A percentile compares a stretch with the other conserved stretches of the same genome.
phyloP scores from a whole-genome alignment of 1,140 invertebrate genomes.

The Pseudomyrmex cubaensis region DNA sequence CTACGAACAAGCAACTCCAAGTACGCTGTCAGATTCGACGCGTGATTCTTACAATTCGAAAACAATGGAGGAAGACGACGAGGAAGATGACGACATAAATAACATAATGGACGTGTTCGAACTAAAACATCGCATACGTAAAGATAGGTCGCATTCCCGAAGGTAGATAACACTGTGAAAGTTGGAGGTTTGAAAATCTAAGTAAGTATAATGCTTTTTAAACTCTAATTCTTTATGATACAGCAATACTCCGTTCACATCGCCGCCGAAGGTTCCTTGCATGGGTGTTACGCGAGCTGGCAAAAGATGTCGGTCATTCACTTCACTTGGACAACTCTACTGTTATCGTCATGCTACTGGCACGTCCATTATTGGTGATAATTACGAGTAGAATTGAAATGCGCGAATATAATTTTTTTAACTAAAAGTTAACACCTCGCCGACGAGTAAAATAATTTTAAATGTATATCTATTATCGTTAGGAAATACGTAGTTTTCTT shows the following conservation, averaged over 20 bases:
- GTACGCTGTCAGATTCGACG: conserved; percentile 70
- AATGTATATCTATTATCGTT: too few relatives aligned
- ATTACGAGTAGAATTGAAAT: background rate
- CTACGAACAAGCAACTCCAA: conserved; percentile 17
- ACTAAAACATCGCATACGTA: conserved; percentile 54
- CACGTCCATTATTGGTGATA: conserved; percentile 59
- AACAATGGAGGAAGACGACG: background rate
- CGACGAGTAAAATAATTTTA: too few relatives aligned
- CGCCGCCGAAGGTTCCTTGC: conserved; percentile 59
- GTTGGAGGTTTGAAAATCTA: too few relatives aligned
- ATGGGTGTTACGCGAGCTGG: conserved; percentile 73
- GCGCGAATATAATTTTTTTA: too few relatives aligned
- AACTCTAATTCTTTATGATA: background rate
- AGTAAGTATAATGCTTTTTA: too few relatives aligned
- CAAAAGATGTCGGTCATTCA: conserved; percentile 70
- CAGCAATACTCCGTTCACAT: conserved; percentile 19
- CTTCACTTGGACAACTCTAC: conserved; percentile 63
- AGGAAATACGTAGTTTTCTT: too few relatives aligned
- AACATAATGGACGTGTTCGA: conserved; percentile 58
- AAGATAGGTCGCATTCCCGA: background rate
- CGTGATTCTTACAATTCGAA: conserved; percentile 24
- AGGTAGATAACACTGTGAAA: background rate
- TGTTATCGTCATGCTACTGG: conserved; percentile 71
- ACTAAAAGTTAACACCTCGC: too few relatives aligned
- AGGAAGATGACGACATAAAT: background rate